Conservation (phyloP, 2,797 vertebrate genomes). For the Danio tinwini region DNA sequence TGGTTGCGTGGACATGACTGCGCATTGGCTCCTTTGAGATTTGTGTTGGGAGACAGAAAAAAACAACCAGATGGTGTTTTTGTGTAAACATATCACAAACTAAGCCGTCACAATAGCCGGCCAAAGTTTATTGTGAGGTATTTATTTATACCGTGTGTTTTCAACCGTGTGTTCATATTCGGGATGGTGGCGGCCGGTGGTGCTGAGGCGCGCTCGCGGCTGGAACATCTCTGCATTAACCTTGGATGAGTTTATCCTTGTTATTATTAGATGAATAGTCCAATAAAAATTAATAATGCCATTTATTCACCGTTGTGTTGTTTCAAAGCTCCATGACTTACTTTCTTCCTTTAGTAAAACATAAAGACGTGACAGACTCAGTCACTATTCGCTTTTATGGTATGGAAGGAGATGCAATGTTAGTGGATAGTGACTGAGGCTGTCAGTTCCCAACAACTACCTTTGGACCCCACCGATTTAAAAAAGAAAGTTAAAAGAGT, state of each 20-base stretch:
- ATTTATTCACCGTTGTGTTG: not conserved
- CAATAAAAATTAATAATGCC: not conserved
- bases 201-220: slow-evolving; percentile 23
- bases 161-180: slow-evolving; percentile 7
- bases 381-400: not conserved
- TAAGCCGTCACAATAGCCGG: not conserved
- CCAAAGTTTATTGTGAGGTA: slow-evolving; percentile 16
- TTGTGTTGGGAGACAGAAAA: slow-evolving; percentile 19
- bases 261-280: not conserved
- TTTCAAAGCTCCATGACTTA: not conserved
- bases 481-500: not conserved
- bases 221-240: slow-evolving; percentile 10
- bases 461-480: not conserved
- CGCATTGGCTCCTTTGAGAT: slow-evolving; percentile 28
- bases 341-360: not conserved
- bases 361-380: not conserved
- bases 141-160: slow-evolving; percentile 10
- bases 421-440: slow-evolving; percentile 20
- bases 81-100: slow-evolving; percentile 24
- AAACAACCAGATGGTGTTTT: slow-evolving; percentile 37
- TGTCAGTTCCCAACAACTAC: not conserved
- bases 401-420: not conserved
- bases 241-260: not conserved
- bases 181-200: not conserved
- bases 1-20: slow-evolving; percentile 20